Base-by-base conservation (phyloP, 2,113 vertebrate genomes). In the Bucco capensis region DNA sequence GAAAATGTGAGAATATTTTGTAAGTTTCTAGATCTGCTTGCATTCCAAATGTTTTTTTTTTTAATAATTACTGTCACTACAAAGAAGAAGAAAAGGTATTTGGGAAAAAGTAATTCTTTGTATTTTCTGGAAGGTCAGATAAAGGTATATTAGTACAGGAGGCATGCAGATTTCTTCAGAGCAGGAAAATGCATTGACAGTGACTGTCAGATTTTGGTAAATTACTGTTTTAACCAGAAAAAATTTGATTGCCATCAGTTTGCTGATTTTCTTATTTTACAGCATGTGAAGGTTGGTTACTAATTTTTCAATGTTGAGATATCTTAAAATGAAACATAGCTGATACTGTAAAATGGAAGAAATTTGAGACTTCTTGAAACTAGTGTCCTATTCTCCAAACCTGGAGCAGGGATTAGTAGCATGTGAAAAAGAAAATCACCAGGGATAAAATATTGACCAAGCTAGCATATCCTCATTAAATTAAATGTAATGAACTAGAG, bases 401-500 rank as follows among this genome's bases (percentile, higher is more conserved):
- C 50, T 56, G 40, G 40, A 69, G 21, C 92, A 84, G 91, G 75
- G 71, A 95, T 87, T 90, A 91, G 78, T 66, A 91, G 56, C 60
- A 47, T 23, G 42, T 89, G 66, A 81, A 88, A 95, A 71, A 23
- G 69, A 66, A 90, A 97, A 67, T 71, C 85, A 91, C 47, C 6
- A 79, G 92, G 71, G 81, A 78, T 60, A 64, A 93, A 92, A 69
- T 92, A 79, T 80, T 95, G 94, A 92, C 92, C 89, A 70, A 80
- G 27, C 24, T 57, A 77, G 74, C n/a, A 91, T 46, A 17, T 75
- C 33, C 42, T 93, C 60, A 61, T 76, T 86, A 92, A 62, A 40
- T 31, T 67, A 65, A 65, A 92, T 83, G 53, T 86, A 90, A 78
- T n/a, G 94, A 91, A 87, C 24, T 89, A 72, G 27, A 79, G 40